Base-by-base conservation (phyloP, 2,797 vertebrate species). In the Peromyscus melanophrys region DNA sequence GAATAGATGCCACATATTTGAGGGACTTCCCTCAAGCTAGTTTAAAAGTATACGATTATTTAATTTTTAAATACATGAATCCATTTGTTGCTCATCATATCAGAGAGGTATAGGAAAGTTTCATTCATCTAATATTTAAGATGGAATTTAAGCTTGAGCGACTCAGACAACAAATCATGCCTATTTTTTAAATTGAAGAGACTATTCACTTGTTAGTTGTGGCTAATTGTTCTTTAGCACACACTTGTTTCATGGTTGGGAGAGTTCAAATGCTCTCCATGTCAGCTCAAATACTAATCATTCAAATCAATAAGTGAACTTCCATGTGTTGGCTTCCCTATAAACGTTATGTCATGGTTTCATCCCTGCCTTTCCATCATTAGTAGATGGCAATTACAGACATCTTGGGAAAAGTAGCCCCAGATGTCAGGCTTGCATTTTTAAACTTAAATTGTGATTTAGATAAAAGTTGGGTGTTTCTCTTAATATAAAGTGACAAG, bases 91-190 rank as follows among this genome's bases (percentile, higher is more conserved):
- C 52, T 52, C 52, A 52, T 52, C 52, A 52, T 52, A 52, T 11
- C 77, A 65, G 12, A 52, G 46, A 90, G 5, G n/a, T 84, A 25
- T 25, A 7, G 14, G 37, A 57, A 76, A 43, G 12, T 25, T 75
- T 67, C 34, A 80, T 7, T 2, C 19, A 83, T 29, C 25, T 75
- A 31, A 16, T 43, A 55, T 37, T 81, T 75, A 76, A 59, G 34
- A 88, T 96, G 80, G 97, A 98, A 78, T 96, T 80, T 96, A 90
- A 90, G 88, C 84, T 1, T 14, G 34, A 96, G 9, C 82, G 23
- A 84, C 97, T 98, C 82, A 97, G 87, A 92, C 25, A 67, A 31
- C 59, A 8, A 37, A 95, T 57, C 78, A 71, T 81, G 80, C 31
- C 65, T 85, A 96, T 93, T 76, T 95, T 88, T 52, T 52, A 14